These are phyloP conservation scores for Hydra vulgaris DNA, from an alignment of 30 jellyfish, hydroid and myxozoan genomes.

Conservation along the genomic window DNA sequence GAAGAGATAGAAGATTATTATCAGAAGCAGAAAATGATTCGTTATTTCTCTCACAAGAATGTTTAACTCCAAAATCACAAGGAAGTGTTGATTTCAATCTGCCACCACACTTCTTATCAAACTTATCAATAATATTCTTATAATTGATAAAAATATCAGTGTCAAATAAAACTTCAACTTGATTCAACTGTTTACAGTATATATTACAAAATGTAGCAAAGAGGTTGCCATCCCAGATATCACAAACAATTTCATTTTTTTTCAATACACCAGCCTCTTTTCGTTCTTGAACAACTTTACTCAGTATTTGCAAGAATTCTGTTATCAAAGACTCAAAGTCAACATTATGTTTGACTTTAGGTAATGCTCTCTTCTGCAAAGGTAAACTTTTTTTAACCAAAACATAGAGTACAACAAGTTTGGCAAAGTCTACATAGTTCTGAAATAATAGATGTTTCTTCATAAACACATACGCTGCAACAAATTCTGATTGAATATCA, in stretches of 20 bases:
- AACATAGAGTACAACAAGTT: not conserved
- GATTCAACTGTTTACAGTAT: not conserved
- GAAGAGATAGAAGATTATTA: not conserved
- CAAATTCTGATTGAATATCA: not conserved
- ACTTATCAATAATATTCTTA: not conserved
- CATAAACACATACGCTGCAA: not conserved
- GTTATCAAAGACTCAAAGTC: not conserved
- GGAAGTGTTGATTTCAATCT: not conserved
- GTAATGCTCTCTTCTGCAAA: not conserved
- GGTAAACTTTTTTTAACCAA: not conserved
- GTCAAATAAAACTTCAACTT: not conserved
- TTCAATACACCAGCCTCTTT: not conserved
- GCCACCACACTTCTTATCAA: not conserved
- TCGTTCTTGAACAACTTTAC: not conserved
- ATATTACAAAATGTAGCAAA: not conserved
- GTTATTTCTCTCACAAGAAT: too few species aligned
- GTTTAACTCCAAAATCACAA: too few species aligned
- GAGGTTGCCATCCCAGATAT: slow-evolving; percentile 18
- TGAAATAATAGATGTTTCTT: not conserved
- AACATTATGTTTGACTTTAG: not conserved
- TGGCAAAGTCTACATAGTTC: not conserved
- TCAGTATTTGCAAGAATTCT: not conserved
- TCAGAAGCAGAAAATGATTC: too few species aligned
- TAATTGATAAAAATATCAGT: not conserved
- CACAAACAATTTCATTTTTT: not conserved